Evolutionary conservation across 2,888 invertebrate species (phyloP).

Genomic region (Erpobdella octoculata): DNA sequence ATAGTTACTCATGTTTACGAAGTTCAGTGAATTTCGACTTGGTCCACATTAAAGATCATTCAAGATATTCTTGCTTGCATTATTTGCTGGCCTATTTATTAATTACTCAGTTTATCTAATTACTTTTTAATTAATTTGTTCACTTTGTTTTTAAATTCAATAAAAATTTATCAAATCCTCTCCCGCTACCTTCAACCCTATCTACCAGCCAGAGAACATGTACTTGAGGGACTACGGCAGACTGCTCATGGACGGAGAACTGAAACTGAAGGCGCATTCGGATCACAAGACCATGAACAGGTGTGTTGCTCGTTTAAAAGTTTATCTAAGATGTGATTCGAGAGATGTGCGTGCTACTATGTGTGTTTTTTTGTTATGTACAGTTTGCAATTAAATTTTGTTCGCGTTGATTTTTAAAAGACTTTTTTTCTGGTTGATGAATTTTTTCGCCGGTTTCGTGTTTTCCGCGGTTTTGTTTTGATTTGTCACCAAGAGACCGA

Average conservation of each 20-base stretch:
- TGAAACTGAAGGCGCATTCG: slow-evolving; percentile 66
- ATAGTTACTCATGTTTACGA: no score
- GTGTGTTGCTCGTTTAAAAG: slow-evolving; percentile 40
- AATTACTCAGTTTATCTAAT: background rate
- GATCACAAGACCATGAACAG: slow-evolving; percentile 67
- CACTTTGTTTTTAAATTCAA: background rate
- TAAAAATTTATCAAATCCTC: slow-evolving; percentile 6
- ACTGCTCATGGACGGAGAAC: slow-evolving; percentile 83
- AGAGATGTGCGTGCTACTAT: no score
- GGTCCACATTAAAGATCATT: no score
- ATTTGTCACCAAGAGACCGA: no score
- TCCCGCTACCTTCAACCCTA: background rate
- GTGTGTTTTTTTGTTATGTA: no score
- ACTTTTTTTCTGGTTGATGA: no score
- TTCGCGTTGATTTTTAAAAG: no score
- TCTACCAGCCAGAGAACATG: slow-evolving; percentile 66
- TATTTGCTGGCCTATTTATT: background rate
- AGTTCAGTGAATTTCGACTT: no score
- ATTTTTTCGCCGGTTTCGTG: no score
- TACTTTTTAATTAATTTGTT: background rate
- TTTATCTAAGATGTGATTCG: background rate
- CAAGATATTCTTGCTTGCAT: background rate
- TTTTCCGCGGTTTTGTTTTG: no score
- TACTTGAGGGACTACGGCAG: slow-evolving; percentile 82
- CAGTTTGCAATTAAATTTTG: no score